phyloP scores from a whole-genome alignment of 2,797 vertebrate species.

The Ptychadena robeensis region DNA sequence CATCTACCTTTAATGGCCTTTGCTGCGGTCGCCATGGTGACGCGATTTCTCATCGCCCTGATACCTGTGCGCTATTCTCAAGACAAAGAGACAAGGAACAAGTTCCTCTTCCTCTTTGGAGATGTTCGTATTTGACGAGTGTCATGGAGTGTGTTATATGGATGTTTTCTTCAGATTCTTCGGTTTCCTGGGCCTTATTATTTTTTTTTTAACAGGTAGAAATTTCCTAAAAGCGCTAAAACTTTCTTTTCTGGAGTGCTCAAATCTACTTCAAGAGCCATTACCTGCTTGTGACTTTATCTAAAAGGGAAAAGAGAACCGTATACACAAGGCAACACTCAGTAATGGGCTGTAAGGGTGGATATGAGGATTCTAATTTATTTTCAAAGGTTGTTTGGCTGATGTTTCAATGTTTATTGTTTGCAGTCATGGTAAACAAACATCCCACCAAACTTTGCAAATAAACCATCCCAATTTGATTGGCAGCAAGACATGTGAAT shows the following conservation, averaged over 20 bases:
- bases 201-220: background rate
- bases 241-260: background rate
- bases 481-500: too few species aligned
- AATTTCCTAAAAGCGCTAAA: background rate
- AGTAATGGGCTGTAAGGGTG: background rate
- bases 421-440: too few species aligned
- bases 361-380: background rate
- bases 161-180: background rate
- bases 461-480: too few species aligned
- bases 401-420: too few species aligned
- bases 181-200: constrained; percentile 2
- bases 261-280: background rate
- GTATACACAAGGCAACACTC: background rate
- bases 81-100: constrained; percentile 36
- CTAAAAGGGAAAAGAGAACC: background rate
- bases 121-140: constrained; percentile 29
- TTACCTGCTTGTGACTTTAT: background rate
- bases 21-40: constrained; percentile 35
- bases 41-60: constrained; percentile 3
- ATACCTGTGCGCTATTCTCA: constrained; percentile 5
- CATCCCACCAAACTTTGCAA: too few species aligned
- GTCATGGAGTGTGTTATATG: constrained; percentile 6
- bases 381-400: too few species aligned
- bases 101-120: constrained; percentile 7
- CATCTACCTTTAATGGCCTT: background rate